Evolutionary conservation across 1,140 invertebrate genomes (phyloP), one percentile per base, ranked within the genome.

Genomic region (Bombus terrestris): DNA sequence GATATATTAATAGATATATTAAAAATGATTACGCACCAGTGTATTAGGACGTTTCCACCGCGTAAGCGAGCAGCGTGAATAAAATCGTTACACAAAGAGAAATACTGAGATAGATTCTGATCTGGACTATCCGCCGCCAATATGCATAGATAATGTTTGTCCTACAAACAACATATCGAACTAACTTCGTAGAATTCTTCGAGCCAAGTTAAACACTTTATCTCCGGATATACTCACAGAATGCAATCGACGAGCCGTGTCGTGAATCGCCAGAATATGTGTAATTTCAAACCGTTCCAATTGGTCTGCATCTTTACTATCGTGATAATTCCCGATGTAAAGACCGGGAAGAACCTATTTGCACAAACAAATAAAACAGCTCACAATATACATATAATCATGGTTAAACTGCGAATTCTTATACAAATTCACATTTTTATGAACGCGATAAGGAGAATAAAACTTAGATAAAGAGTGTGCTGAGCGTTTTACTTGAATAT

Each of bases 201-300:
- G 37, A 18, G 35, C 35, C 25, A n/a, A 22, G 22, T 28, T 22
- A 37, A 41, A 22, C 43, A 37, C 22, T 37, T 37, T 32, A 28
- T 15, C 39, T 62, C 37, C 1, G 47, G 57, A 1, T 43, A 32
- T 89, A 96, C 96, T 96, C 95, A 98, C 98, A 68, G 97, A 97
- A 93, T 98, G 97, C 84, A 98, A 95, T 95, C 97, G 96, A 87
- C 98, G 96, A 25, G 98, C 98, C 86, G 98, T 98, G 95, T 99
- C 98, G 96, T 99, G 98, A 93, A 99, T 98, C 83, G 98, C 98
- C 76, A 99, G 96, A 87, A 99, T 99, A 94, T 99, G 98, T 32
- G 98, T 99, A 86, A 99, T 99, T 92, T 98, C 97, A 95, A 98
- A 98, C 87, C 97, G 97, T 89, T 98, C 97, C 89, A 99, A 95